Percentiles rank a stretch among this genome's conserved stretches.
These are phyloP conservation scores for Plecotus auritus DNA, from an alignment of 2,113 vertebrate species.

Conservation along the genomic window DNA sequence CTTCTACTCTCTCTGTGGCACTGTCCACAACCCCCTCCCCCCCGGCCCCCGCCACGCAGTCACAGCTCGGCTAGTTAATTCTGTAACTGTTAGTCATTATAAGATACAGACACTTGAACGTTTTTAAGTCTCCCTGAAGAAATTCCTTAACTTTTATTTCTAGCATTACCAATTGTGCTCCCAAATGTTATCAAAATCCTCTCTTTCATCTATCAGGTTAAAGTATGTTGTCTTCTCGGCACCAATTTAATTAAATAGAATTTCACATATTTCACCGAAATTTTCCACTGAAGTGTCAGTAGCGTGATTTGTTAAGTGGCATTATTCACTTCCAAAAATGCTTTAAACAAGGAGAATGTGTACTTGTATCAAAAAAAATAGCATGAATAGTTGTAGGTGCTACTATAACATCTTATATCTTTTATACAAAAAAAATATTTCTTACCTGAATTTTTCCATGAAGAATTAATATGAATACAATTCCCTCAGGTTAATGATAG, in stretches of 20 bases:
- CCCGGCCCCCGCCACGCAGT: neutral
- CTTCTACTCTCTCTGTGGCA: neutral
- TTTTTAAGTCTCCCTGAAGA: neutral
- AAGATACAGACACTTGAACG: neutral
- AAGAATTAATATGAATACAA: constrained; percentile 52
- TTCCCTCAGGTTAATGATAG: constrained; percentile 54
- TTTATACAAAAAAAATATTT: constrained; percentile 26
- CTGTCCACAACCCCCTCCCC: no score
- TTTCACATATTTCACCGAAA: neutral
- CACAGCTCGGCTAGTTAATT: neutral
- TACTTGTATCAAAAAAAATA: neutral
- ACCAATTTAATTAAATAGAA: neutral
- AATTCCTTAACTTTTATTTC: constrained; percentile 3
- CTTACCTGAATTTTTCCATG: constrained; percentile 50
- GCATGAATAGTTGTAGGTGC: neutral
- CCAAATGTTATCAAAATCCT: constrained; percentile 20
- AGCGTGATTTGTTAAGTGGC: neutral
- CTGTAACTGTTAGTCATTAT: neutral
- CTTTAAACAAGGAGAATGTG: neutral
- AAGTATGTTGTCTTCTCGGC: neutral
- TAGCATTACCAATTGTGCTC: neutral
- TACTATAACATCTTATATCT: neutral
- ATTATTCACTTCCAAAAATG: neutral
- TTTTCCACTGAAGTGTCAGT: neutral
- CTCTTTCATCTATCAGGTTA: neutral